Evolutionary conservation across 1,140 invertebrate genomes (phyloP).

Genomic region (Ylistrum balloti): DNA sequence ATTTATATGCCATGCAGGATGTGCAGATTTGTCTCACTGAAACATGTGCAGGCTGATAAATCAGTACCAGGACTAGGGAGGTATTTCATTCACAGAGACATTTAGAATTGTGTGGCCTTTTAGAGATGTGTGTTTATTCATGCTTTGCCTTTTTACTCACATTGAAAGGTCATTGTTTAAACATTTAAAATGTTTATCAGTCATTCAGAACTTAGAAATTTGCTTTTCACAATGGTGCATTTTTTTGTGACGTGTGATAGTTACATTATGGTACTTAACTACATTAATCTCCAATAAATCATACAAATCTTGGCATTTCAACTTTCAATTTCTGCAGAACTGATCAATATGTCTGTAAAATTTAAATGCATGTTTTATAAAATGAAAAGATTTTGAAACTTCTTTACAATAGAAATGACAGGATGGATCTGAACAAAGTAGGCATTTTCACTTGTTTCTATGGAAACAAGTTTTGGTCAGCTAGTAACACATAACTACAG

Average conservation of each 20-base stretch:
- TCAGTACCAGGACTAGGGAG: not conserved
- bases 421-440: not conserved
- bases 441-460: not conserved
- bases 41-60: not conserved
- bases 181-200: not conserved
- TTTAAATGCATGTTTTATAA: not conserved
- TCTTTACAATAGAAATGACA: not conserved
- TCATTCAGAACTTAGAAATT: not conserved
- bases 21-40: not conserved
- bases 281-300: not conserved
- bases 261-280: not conserved
- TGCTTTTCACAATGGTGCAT: not conserved
- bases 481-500: not conserved
- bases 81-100: conserved; percentile 10
- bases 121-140: conserved; percentile 6
- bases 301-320: not conserved
- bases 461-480: not conserved
- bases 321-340: not conserved
- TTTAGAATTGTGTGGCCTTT: conserved; percentile 26
- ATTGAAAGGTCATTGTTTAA: conserved; percentile 21
- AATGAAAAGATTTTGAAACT: not conserved
- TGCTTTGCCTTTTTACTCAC: not conserved
- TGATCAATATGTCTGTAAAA: not conserved
- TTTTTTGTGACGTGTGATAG: not conserved
- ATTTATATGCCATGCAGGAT: not conserved